Evolutionary conservation across 53 echinoderm and acorn worm species (phyloP), one percentile per base, ranked within the genome.

Genomic region (Holothuria leucospilota): DNA sequence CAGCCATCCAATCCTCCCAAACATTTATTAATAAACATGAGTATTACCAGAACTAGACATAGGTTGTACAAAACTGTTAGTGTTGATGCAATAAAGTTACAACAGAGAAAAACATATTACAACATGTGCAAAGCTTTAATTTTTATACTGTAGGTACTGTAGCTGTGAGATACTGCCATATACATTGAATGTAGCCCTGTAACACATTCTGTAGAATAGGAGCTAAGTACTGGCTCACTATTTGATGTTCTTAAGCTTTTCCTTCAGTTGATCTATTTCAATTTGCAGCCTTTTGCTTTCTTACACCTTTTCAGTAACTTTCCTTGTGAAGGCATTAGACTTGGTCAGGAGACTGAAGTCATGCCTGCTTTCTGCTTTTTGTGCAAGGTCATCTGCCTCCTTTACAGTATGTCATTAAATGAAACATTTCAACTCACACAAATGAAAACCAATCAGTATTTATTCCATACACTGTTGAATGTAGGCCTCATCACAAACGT

Each of bases 121-220:
- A 63, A 63, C 13, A 63, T 63, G 64, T 63, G 13, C 64, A 63
- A 5, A 11, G 64, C 64, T 63, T 63, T 27, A 15, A 63, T 63
- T 63, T 63, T n/a, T n/a, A n/a, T n/a, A n/a, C n/a, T n/a, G n/a
- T 15, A 63, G 64, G 64, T 24, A n/a, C n/a, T n/a, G n/a, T n/a
- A 63, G 64, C 64, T 23, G 64, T 63, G 64, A 63, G 64, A 63
- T 63, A 63, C 64, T 63, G 64, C 64, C 64, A 63, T 34, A 34
- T n/a, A n/a, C n/a, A n/a, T n/a, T 34, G 34, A 34, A 34, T 63
- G 64, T 18, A 18, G 64, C 64, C 64, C 64, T 24, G 16, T 63
- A 63, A 63, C 64, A 63, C 23, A 63, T 15, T 63, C 5, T 63
- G 64, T 12, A 63, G 64, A 63, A 2, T 34, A 34, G 34, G 34